Evolutionary conservation across 2,888 invertebrate genomes (phyloP), one percentile per base, ranked within the genome.

Genomic region (Dynastes maya): DNA sequence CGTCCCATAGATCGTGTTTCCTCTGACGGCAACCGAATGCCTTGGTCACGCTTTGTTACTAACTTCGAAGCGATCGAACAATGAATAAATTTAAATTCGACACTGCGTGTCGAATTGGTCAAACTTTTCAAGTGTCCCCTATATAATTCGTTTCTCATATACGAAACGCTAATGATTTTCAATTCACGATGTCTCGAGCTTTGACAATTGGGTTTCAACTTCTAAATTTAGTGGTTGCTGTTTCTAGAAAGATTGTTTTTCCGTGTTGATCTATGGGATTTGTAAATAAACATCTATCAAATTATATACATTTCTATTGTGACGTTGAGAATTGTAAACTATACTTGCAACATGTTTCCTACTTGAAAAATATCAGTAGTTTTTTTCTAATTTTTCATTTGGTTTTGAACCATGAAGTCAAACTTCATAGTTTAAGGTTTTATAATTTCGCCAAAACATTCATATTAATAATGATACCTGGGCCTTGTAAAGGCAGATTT

Each of bases 11-110:
- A 58, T 58, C 55, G 55, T 58, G 9, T 58, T 70, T 53, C 70
- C 70, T 53, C 70, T 32, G 53, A 29, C 32, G 27, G 29, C n/a
- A 70, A 70, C 70, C 29, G 70, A 70, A 68, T 49, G 51, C 53
- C 29, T 53, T 70, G 53, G 70, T 55, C 53, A 53, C 70, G 29
- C 32, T 70, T 16, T 51, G 51, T 70, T 70, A 68, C 53, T 11
- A 51, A 70, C 53, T 16, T 53, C 16, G 53, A 70, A 70, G 32
- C 70, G 16, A 27, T 53, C 53, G 70, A 70, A 70, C 70, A 70
- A 70, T 70, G 70, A 55, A 70, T 70, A 70, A 32, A 32, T 70
- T 70, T 70, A 70, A 70, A 70, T 53, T 51, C 53, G 53, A 53
- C 51, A 16, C 29, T n/a, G 29, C 53, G 70, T 55, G 32, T 32